Evolutionary conservation across 1,140 invertebrate species (phyloP).

Genomic region (Bathynomus jamesi): DNA sequence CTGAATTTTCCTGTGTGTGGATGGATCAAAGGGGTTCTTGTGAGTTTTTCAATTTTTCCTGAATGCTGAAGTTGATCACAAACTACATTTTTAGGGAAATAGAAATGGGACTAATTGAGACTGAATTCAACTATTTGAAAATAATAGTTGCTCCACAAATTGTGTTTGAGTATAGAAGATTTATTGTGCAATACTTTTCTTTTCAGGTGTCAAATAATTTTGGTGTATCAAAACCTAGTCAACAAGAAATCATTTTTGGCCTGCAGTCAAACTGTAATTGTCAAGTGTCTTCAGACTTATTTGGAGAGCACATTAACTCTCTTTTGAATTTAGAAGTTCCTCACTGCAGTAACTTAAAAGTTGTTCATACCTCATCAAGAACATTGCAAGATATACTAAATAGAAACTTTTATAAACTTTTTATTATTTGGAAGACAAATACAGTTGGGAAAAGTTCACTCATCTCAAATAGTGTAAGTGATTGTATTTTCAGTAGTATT

Average conservation of each 20-base stretch:
- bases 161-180: too few species aligned
- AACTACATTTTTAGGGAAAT: too few species aligned
- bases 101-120: too few species aligned
- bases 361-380: not conserved
- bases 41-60: too few species aligned
- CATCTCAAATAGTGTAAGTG: too few species aligned
- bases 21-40: too few species aligned
- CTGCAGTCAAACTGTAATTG: not conserved
- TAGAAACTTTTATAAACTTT: not conserved
- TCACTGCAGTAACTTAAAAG: not conserved
- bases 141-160: too few species aligned
- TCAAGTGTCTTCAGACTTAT: not conserved
- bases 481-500: not conserved
- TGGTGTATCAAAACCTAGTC: not conserved
- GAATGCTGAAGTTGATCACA: too few species aligned
- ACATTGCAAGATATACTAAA: not conserved
- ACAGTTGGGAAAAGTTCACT: not conserved
- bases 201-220: not conserved
- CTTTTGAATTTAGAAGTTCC: not conserved
- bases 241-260: not conserved
- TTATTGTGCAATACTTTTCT: too few species aligned
- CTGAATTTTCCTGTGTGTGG: too few species aligned
- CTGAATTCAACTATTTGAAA: too few species aligned
- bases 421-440: not conserved
- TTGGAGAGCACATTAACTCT: not conserved